phyloP scores from a whole-genome alignment of 2,888 invertebrate genomes.

The Philereme vetulata region DNA sequence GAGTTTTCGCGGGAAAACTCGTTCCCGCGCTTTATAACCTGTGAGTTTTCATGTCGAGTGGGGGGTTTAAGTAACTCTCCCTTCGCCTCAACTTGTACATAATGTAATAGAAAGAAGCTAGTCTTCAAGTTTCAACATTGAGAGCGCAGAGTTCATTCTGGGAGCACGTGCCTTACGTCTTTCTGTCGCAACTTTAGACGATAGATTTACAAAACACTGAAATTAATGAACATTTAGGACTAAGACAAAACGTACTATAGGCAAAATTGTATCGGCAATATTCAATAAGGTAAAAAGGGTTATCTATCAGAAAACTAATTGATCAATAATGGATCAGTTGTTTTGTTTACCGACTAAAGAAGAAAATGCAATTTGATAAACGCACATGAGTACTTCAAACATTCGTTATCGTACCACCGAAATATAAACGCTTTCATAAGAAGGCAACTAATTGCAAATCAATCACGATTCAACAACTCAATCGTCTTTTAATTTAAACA shows the following conservation, averaged over 20 bases:
- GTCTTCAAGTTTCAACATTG: slow-evolving; percentile 58
- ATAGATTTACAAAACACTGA: slow-evolving; percentile 1
- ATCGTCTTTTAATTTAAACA: slow-evolving; percentile 29
- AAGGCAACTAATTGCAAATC: slow-evolving; percentile 20
- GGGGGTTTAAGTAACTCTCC: slow-evolving; percentile 57
- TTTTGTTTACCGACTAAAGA: slow-evolving; percentile 7
- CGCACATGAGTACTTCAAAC: background rate
- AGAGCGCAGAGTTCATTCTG: slow-evolving; percentile 54
- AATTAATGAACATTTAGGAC: background rate
- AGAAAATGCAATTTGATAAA: slow-evolving; percentile 2
- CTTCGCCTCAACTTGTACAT: slow-evolving; percentile 54
- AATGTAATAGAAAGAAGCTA: slow-evolving; percentile 59
- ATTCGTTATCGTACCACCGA: slow-evolving; percentile 4
- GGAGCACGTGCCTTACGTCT: slow-evolving; percentile 43
- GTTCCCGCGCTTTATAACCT: slow-evolving; percentile 78
- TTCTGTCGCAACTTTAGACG: slow-evolving; percentile 24
- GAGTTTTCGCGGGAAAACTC: slow-evolving; percentile 79
- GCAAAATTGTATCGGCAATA: too few relatives aligned
- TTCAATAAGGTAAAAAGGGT: too few relatives aligned
- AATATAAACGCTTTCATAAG: slow-evolving; percentile 22
- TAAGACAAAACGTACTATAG: too few relatives aligned
- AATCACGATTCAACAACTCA: slow-evolving; percentile 27
- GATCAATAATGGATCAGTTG: background rate
- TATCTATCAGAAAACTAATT: too few relatives aligned
- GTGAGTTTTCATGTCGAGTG: slow-evolving; percentile 64